Conservation (phyloP, 2,797 vertebrate genomes). For the Artibeus lituratus region DNA sequence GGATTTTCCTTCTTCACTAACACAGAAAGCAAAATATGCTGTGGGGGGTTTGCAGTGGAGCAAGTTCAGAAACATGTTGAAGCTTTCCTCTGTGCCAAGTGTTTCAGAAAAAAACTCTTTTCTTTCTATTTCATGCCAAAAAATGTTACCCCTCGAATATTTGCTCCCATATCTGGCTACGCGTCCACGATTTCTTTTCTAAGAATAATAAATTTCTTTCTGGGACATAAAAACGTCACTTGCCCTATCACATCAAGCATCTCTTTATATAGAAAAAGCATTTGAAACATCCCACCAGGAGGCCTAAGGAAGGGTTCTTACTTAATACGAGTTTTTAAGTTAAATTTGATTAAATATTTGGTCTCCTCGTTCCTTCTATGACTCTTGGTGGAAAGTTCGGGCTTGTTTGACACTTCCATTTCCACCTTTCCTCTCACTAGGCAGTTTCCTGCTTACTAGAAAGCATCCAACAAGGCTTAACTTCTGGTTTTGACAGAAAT, state of each 20-base stretch:
- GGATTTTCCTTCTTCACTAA: neutral
- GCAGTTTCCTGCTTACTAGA: conserved; percentile 11
- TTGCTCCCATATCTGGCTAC: conserved; percentile 80
- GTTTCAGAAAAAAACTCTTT: conserved; percentile 65
- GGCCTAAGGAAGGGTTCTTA: conserved; percentile 37
- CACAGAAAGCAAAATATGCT: conserved; percentile 63
- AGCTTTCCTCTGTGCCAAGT: conserved; percentile 70
- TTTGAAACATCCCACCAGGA: conserved; percentile 60
- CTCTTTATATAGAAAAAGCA: conserved; percentile 84
- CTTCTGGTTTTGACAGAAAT: conserved; percentile 43
- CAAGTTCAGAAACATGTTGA: conserved; percentile 73
- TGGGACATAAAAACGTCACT: conserved; percentile 78
- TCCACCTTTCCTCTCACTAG: neutral
- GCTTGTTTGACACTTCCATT: neutral
- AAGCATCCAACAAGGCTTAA: conserved; percentile 54
- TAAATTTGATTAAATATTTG: conserved; percentile 57
- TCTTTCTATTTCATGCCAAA: conserved; percentile 76
- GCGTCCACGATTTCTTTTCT: conserved; percentile 75
- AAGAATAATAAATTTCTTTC: conserved; percentile 78
- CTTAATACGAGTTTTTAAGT: conserved; percentile 53
- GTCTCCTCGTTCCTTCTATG: conserved; percentile 15
- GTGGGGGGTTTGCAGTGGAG: conserved; percentile 62
- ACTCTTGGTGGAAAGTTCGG: neutral
- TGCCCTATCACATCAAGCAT: conserved; percentile 69
- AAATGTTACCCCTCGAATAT: conserved; percentile 74